Base-by-base conservation (phyloP, 2,888 invertebrate genomes). In the Drosophila lacicola region DNA sequence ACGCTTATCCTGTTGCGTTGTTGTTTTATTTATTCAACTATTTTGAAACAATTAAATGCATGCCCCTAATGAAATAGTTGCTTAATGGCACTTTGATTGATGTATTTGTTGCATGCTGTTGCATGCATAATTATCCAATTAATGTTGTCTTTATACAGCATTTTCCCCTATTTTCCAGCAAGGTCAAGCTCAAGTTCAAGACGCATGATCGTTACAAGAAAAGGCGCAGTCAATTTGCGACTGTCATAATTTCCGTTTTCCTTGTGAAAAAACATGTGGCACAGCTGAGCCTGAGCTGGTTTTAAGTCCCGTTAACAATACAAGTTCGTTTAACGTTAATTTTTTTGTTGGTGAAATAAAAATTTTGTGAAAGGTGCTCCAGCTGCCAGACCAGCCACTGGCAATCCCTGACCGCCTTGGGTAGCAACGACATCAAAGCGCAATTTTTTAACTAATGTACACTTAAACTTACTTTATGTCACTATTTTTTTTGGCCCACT, bases 151-250 rank as follows among this genome's bases (percentile, higher is more conserved):
- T 58, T 21, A 37, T 63, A 46, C 53, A 14, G 34, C 37, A 46
- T 44, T 58, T 49, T 44, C 54, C 25, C 13, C 41, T 46, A 51
- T 47, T 68, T 64, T 53, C 39, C 45, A 50, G 55, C 90, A 90
- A 91, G 90, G 90, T 90, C 91, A 90, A 91, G 90, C 90, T 89
- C 88, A 90, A 89, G 91, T 88, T 90, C 81, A 90, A 63, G 39
- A 67, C 75, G 74, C 66, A 44, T 74, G 65, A 71, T 75, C 76
- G 39, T 21, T 14, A 19, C 46, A 25, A 42, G 54, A 42, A 50
- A 47, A 25, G 45, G 47, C 54, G 53, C 61, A 33, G 13, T 14
- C 62, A 61, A 44, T 67, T 70, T 13, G 49, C 63, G 54, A 51
- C 47, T 21, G 33, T 70, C 70, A 71, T 74, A 89, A 85, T 82